Base-by-base conservation (phyloP, 2,113 vertebrate species). In the Tylochromis polylepis region DNA sequence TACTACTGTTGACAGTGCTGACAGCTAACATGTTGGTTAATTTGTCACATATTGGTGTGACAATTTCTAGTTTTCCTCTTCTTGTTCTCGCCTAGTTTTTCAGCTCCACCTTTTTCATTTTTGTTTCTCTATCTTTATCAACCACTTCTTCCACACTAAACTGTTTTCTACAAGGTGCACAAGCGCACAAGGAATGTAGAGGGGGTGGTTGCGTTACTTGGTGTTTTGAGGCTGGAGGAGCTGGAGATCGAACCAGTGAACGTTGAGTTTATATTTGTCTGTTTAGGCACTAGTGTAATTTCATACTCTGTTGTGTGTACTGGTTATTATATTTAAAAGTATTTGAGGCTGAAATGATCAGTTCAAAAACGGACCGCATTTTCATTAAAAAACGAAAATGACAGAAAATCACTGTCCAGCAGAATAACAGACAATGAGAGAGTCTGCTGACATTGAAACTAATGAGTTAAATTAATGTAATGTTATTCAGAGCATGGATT, bases 351-450 rank as follows among this genome's bases (percentile, higher is more conserved):
- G 20, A 38, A 65, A 4, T 22, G 5, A 34, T 36, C 62, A 38
- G 18, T 67, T 67, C 38, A 67, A 67, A 38, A 67, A 65, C 6
- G 2, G 27, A 59, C 31, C 14, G 16, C 27, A 16, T 7, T 38
- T 0, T 67, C 1, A 0, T 41, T 22, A 67, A 67, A 67, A 46
- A 67, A 0, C 3, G 0, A 65, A 41, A 41, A n/a, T 10, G 38
- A 41, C 11, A 11, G 38, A 41, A 41, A 11, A 41, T 41, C 3
- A 4, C 38, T 12, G 11, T 11, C 41, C 4, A 12, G 12, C 36
- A 38, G 36, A 9, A 38, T 8, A 38, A 38, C 36, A 38, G 36
- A 38, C 8, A 8, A 3, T 38, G 36, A 38, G 36, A 38, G n/a
- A n/a, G n/a, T n/a, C n/a, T n/a, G n/a, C n/a, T n/a, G n/a, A n/a